Evolutionary conservation across 2,113 vertebrate species (phyloP).

Genomic region (Pongo pygmaeus): DNA sequence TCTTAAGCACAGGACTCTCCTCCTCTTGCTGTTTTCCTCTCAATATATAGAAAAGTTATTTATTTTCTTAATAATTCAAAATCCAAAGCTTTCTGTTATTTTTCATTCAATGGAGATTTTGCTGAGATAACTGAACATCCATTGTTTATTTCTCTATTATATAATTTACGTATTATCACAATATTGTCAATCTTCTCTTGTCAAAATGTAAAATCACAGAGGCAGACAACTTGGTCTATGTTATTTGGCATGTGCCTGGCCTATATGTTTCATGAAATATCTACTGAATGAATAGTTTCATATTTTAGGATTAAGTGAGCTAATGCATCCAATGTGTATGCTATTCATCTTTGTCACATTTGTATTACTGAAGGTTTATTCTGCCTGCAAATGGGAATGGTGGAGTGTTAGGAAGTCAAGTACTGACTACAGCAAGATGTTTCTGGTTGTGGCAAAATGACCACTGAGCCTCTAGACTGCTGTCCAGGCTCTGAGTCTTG

Average conservation of each 20-base stretch:
- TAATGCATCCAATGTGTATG: background rate
- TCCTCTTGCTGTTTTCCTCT: background rate
- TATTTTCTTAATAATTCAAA: background rate
- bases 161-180: background rate
- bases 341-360: background rate
- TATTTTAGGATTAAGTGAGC: background rate
- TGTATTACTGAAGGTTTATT: background rate
- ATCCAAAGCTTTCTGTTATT: background rate
- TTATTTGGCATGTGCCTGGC: background rate
- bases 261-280: background rate
- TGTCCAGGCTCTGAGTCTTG: background rate
- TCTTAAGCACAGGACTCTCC: background rate
- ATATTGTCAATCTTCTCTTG: background rate
- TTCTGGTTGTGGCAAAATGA: background rate
- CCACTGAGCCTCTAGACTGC: rapidly evolving
- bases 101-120: background rate
- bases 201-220: background rate
- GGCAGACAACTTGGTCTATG: background rate
- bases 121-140: background rate
- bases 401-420: background rate
- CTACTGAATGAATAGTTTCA: background rate
- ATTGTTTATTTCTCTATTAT: background rate
- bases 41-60: background rate
- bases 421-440: background rate
- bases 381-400: background rate